Evolutionary conservation across 2,113 vertebrate genomes (phyloP), one percentile per base, ranked within the genome.

Genomic region (Apeltes quadracus): DNA sequence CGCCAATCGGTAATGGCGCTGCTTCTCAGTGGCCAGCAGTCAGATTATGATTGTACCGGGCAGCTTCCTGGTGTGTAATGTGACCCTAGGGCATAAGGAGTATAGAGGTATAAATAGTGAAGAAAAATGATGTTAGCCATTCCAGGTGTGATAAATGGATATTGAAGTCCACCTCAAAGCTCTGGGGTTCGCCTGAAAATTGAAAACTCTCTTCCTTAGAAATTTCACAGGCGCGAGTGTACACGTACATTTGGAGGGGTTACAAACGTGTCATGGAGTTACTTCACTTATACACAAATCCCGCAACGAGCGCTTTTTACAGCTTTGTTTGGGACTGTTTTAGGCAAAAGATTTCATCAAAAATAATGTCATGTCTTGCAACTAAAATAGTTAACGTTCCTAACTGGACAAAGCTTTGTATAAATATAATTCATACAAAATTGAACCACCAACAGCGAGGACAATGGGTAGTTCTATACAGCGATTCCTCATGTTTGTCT

Each of bases 41-140:
- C 51, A 57, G 73, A 87, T 88, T 74, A 85, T 71, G 55, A 79
- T 61, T 74, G 72, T 59, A 34, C 15, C 0, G 67, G 77, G 71
- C 68, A 62, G 75, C 76, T 83, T 83, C 73, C 69, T 62, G 71
- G 59, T 82, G 76, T 74, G 63, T n/a, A 22, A 85, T 79, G 67
- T 66, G 69, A 70, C 78, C 56, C 59, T 32, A 54, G 75, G 53
- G 75, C 48, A 51, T 55, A 25, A 56, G 12, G 25, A 72, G 18
- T 1, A 6, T 5, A 14, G 36, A 48, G 39, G 27, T 63, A 53
- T 39, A 27, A 69, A 57, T 70, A 57, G 55, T 72, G 15, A 11
- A 75, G 18, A 62, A 14, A 64, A 78, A 38, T 50, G 0, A 58
- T 64, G 32, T 56, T 41, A 43, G 39, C 62, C 32, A 65, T 76